Conservation (phyloP, 2,888 invertebrate species). For the Scaptomyza tumidula region DNA sequence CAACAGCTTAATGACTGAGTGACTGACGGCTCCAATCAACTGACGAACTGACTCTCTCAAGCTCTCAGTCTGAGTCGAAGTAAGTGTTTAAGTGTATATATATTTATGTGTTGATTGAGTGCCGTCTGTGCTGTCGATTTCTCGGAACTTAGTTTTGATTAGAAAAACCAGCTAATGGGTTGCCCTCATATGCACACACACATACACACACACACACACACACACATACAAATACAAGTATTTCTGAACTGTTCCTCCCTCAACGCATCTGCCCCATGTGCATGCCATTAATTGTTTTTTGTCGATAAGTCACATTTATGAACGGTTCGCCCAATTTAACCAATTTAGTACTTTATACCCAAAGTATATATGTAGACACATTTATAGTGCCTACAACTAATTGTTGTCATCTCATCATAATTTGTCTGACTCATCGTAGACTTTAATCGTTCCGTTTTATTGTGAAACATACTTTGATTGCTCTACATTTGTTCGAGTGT, state of each 20-base stretch:
- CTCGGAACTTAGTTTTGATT: constrained; percentile 50
- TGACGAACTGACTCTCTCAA: constrained; percentile 6
- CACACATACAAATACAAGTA: no score
- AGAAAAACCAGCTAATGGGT: constrained; percentile 47
- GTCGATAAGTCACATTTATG: not conserved
- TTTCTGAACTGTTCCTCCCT: not conserved
- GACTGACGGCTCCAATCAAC: constrained; percentile 54
- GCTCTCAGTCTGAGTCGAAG: constrained; percentile 7
- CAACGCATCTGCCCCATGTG: not conserved
- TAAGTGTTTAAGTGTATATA: constrained; percentile 8
- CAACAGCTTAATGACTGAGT: constrained; percentile 40
- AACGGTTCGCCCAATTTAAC: constrained; percentile 6
- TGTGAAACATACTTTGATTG: not conserved
- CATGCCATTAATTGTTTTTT: not conserved
- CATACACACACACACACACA: constrained; percentile 10
- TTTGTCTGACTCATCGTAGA: constrained; percentile 44
- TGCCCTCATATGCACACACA: constrained; percentile 34
- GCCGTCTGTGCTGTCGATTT: constrained; percentile 27
- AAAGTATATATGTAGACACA: constrained; percentile 17
- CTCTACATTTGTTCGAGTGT: not conserved
- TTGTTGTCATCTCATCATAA: constrained; percentile 47
- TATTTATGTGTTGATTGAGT: constrained; percentile 26
- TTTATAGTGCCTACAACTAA: not conserved
- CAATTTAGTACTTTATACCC: not conserved
- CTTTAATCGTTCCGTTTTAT: not conserved